Percentiles rank a stretch among this genome's conserved stretches.
These are phyloP conservation scores for Otus scops DNA, from an alignment of 2,797 vertebrate species.

Conservation along the genomic window DNA sequence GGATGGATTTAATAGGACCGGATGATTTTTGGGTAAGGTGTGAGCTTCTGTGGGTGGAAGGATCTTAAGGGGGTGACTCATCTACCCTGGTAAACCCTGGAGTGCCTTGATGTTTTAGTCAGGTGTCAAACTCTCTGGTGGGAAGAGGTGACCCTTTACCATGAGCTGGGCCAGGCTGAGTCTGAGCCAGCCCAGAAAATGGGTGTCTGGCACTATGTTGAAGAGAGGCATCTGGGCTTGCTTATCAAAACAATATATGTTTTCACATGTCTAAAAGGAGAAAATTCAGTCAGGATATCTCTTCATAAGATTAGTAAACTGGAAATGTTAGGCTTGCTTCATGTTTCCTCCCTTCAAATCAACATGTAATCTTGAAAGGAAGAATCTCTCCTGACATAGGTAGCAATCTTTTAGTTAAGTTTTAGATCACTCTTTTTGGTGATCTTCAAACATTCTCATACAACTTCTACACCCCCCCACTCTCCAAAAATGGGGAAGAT, in stretches of 20 bases:
- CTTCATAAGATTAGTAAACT: not conserved
- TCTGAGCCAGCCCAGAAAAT: not conserved
- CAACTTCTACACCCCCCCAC: rapidly evolving
- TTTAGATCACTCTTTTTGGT: not conserved
- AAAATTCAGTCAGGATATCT: not conserved
- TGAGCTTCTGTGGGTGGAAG: not conserved
- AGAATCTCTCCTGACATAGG: not conserved
- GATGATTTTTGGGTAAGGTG: no score
- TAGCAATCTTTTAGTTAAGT: not conserved
- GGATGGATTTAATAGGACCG: not conserved
- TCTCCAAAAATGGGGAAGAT: not conserved
- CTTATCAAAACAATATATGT: not conserved
- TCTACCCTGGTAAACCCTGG: not conserved
- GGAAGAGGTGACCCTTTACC: not conserved
- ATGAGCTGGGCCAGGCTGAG: not conserved
- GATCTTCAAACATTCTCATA: not conserved
- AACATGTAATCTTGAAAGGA: not conserved
- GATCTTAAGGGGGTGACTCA: not conserved
- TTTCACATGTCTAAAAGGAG: not conserved
- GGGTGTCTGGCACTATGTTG: not conserved
- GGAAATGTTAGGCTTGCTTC: not conserved
- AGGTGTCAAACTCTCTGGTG: not conserved
- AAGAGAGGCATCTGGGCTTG: not conserved
- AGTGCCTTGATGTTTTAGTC: not conserved
- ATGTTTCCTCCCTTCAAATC: not conserved